phyloP scores from a whole-genome alignment of 2,797 vertebrate genomes.

The Rhinogobio ventralis region DNA sequence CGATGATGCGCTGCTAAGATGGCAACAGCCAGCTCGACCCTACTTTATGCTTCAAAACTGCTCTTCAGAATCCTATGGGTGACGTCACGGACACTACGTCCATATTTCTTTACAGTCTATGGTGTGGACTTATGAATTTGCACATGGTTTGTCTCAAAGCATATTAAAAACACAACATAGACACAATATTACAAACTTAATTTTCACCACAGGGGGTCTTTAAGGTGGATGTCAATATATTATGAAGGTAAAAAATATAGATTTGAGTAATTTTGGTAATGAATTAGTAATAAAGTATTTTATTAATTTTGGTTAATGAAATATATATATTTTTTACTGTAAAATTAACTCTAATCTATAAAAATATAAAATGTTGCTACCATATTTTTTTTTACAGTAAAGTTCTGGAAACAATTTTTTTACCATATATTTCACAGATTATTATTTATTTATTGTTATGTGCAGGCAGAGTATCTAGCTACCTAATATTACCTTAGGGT shows the following conservation, averaged over 20 bases:
- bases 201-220: too few relatives aligned
- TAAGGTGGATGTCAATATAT: background rate
- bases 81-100: too few relatives aligned
- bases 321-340: background rate
- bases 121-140: too few relatives aligned
- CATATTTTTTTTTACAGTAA: background rate
- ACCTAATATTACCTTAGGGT: background rate
- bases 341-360: background rate
- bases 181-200: too few relatives aligned
- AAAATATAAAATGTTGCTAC: background rate
- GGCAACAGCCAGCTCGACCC: too few relatives aligned
- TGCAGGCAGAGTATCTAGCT: background rate
- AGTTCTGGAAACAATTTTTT: background rate
- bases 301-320: background rate
- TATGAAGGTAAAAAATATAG: background rate
- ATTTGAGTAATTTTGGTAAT: background rate
- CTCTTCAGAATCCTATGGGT: too few relatives aligned
- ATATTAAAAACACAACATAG: too few relatives aligned
- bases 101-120: too few relatives aligned
- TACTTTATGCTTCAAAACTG: too few relatives aligned
- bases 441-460: background rate
- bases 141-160: too few relatives aligned
- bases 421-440: background rate
- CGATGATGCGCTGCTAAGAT: too few relatives aligned
- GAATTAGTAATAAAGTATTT: background rate